These are phyloP conservation scores for Sinocyclocheilus maitianheensis DNA, from an alignment of 2,113 vertebrate species.

Conservation along the genomic window DNA sequence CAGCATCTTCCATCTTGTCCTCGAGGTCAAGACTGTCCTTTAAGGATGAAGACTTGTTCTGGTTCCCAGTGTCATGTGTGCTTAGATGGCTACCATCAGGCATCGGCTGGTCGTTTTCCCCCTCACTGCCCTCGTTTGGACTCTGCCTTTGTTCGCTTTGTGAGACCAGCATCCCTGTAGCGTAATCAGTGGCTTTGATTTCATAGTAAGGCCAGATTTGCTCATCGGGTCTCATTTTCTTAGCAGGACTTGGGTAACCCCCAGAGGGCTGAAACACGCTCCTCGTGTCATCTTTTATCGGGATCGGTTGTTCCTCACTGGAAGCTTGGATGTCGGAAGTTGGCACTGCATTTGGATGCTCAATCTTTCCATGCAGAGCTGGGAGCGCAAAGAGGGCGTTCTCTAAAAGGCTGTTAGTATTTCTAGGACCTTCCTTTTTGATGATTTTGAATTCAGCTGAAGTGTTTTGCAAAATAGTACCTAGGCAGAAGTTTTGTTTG, in stretches of 20 bases:
- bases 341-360: slow-evolving; percentile 74
- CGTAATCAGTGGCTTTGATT: slow-evolving; percentile 85
- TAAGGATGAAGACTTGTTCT: slow-evolving; percentile 77
- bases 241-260: slow-evolving; percentile 85
- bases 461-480: slow-evolving; percentile 67
- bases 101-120: slow-evolving; percentile 78
- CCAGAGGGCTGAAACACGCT: slow-evolving; percentile 81
- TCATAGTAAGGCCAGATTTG: slow-evolving; percentile 88
- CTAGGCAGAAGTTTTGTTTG: slow-evolving; percentile 89
- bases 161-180: slow-evolving; percentile 80
- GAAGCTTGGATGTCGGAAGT: slow-evolving; percentile 83
- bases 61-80: slow-evolving; percentile 79
- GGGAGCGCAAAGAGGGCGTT: slow-evolving; percentile 78
- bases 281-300: slow-evolving; percentile 82
- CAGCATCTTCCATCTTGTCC: slow-evolving; percentile 72
- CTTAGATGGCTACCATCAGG: slow-evolving; percentile 78
- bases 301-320: slow-evolving; percentile 79
- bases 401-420: slow-evolving; percentile 74
- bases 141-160: slow-evolving; percentile 78
- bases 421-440: slow-evolving; percentile 78
- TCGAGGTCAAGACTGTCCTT: slow-evolving; percentile 82
- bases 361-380: slow-evolving; percentile 79
- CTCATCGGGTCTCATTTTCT: slow-evolving; percentile 83
- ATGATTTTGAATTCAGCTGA: slow-evolving; percentile 73
- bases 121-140: slow-evolving; percentile 79